Base-by-base conservation (phyloP, 2,888 invertebrate species). In the Pegoplata infirma region DNA sequence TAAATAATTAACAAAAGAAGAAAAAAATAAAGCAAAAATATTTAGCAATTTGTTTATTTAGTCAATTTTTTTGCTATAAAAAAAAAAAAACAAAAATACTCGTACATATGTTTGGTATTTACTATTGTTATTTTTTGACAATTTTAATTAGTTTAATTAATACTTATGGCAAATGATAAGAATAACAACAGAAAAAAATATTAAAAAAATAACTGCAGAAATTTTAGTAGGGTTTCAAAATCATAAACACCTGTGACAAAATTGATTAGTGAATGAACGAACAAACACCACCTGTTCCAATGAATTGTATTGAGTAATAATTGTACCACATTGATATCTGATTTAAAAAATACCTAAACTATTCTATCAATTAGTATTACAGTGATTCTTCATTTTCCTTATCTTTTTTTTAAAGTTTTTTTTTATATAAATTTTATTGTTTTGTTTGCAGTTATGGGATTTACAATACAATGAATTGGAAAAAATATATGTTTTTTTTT, bases 121-220 rank as follows among this genome's bases (percentile, higher is more conserved):
- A 6, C 23, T 23, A 5, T 23, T 28, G 6, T 28, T 28, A 7
- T 2, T 28, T 28, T 28, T 5, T 28, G 3, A 8, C 28, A 28
- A 28, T 4, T 28, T 28, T 4, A 8, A 28, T 28, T 7, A 7
- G 6, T 36, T 56, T 56, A 36, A 56, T 56, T 56, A 56, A 4
- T 56, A n/a, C n/a, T n/a, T n/a, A 8, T 56, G 56, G 40, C 55
- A 36, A 56, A 56, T 56, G 56, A 56, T 56, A 40, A n/a, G n/a
- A n/a, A n/a, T n/a, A n/a, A n/a, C n/a, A n/a, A 56, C 36, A 40
- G 2, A 3, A 10, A 32, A 10, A 3, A 32, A 32, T 6, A 32
- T n/a, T n/a, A n/a, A n/a, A 25, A 25, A 25, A 25, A 5, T 25
- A 25, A 25, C 6, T 6, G 28, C 2, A 14, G 53, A 28, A 28